phyloP scores from a whole-genome alignment of 2,113 vertebrate genomes.

The Pteropus alecto region DNA sequence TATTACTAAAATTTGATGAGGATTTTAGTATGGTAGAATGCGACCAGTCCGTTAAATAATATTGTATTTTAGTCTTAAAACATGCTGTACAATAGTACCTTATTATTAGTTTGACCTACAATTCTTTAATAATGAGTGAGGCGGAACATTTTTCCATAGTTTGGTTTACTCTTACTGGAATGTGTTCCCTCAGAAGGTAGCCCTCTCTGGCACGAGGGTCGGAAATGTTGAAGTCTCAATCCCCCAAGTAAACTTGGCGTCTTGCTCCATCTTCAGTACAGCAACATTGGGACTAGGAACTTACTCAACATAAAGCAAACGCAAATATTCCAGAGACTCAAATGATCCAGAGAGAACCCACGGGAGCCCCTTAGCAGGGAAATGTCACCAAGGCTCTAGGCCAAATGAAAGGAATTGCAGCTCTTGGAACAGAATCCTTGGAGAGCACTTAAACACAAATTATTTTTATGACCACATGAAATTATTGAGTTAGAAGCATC shows the following conservation, averaged over 20 bases:
- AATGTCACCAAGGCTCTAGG: slow-evolving; percentile 46
- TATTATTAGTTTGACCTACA: background rate
- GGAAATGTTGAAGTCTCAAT: slow-evolving; percentile 41
- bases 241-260: slow-evolving; percentile 27
- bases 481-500: slow-evolving; percentile 57
- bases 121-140: background rate
- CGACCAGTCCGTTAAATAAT: background rate
- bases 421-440: slow-evolving; percentile 52
- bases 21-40: background rate
- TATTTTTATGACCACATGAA: slow-evolving; percentile 64
- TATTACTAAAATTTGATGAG: background rate
- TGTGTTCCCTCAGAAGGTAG: slow-evolving; percentile 28
- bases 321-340: slow-evolving; percentile 33
- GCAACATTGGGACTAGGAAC: slow-evolving; percentile 27
- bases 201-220: background rate
- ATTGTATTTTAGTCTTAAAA: background rate
- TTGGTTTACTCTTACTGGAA: background rate
- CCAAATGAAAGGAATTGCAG: slow-evolving; percentile 59
- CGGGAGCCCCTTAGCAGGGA: slow-evolving; percentile 27
- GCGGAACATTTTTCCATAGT: background rate
- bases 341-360: slow-evolving; percentile 50
- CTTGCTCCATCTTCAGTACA: slow-evolving; percentile 21
- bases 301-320: slow-evolving; percentile 34
- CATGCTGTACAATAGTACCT: background rate
- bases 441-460: slow-evolving; percentile 65